Conservation (phyloP, 2,797 vertebrate species). For the Clarias fuscus region DNA sequence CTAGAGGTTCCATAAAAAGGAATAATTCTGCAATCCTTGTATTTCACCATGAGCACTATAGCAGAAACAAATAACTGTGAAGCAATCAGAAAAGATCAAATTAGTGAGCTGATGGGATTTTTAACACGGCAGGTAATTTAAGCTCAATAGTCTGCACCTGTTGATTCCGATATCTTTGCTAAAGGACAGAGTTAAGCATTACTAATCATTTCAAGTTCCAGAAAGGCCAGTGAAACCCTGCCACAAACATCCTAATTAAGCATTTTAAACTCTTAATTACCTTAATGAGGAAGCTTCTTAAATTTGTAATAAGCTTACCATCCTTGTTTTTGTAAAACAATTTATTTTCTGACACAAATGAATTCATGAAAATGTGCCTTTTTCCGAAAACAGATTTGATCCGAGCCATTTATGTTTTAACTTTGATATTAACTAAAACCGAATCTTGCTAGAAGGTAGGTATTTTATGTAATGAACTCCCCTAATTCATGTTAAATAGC, state of each 20-base stretch:
- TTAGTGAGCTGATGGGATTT: slow-evolving; percentile 27
- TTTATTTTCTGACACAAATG: not conserved
- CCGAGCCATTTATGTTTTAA: not conserved
- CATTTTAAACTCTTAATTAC: not conserved
- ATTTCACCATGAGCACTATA: not conserved
- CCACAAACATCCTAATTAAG: not conserved
- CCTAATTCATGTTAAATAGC: not conserved
- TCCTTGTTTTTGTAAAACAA: not conserved
- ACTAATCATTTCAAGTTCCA: slow-evolving; percentile 48
- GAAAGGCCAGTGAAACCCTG: slow-evolving; percentile 40
- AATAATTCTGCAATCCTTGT: not conserved
- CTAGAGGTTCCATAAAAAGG: not conserved
- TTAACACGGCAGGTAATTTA: slow-evolving; percentile 40
- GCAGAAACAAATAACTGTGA: not conserved
- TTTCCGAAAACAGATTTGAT: not conserved
- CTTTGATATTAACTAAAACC: not conserved
- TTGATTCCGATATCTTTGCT: slow-evolving; percentile 29
- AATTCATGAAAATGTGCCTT: not conserved
- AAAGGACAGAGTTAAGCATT: slow-evolving; percentile 30
- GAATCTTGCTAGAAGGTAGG: not conserved
- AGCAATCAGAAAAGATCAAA: slow-evolving; percentile 12
- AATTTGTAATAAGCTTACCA: not conserved
- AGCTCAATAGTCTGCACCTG: not conserved
- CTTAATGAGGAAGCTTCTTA: not conserved
- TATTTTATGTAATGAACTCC: not conserved